Conservation (phyloP, 2,113 vertebrate species). For the Spea bombifrons region DNA sequence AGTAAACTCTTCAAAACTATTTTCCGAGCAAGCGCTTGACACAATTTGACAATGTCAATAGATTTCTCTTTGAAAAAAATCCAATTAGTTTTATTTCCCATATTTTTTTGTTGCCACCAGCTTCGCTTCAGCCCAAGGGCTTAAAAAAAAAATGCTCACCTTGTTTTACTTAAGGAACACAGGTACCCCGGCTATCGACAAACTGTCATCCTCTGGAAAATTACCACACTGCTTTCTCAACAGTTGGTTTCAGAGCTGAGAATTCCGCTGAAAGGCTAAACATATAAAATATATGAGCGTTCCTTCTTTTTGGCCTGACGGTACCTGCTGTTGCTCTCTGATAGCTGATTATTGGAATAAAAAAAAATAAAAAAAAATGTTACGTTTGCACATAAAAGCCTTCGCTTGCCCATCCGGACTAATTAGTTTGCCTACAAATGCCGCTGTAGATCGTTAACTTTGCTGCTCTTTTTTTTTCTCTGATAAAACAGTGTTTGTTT, state of each 20-base stretch:
- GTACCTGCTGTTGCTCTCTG: constrained; percentile 6
- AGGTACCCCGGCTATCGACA: constrained; percentile 51
- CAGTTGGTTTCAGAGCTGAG: neutral
- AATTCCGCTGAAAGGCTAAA: constrained; percentile 19
- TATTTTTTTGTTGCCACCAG: constrained; percentile 43
- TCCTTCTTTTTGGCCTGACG: neutral
- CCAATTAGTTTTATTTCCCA: constrained; percentile 31
- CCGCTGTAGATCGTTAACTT: constrained; percentile 8
- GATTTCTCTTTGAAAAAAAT: constrained; percentile 1
- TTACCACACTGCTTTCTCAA: constrained; percentile 22
- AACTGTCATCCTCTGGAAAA: constrained; percentile 53
- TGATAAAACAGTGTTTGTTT: constrained; percentile 2
- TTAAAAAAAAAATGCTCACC: constrained; percentile 54
- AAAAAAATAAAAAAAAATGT: neutral
- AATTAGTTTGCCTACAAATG: constrained; percentile 9
- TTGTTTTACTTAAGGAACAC: constrained; percentile 55
- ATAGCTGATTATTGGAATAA: neutral
- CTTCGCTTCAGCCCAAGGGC: constrained; percentile 57
- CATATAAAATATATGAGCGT: neutral
- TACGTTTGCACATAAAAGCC: neutral
- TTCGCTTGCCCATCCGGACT: neutral
- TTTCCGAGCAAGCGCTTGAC: neutral
- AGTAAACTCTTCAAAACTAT: constrained; percentile 1
- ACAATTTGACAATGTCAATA: neutral
- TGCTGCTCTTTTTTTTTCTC: neutral